Percentiles rank a stretch among this genome's conserved stretches.
Conservation (phyloP, 1,140 invertebrate species). For the Akabosia matsudoensis region DNA sequence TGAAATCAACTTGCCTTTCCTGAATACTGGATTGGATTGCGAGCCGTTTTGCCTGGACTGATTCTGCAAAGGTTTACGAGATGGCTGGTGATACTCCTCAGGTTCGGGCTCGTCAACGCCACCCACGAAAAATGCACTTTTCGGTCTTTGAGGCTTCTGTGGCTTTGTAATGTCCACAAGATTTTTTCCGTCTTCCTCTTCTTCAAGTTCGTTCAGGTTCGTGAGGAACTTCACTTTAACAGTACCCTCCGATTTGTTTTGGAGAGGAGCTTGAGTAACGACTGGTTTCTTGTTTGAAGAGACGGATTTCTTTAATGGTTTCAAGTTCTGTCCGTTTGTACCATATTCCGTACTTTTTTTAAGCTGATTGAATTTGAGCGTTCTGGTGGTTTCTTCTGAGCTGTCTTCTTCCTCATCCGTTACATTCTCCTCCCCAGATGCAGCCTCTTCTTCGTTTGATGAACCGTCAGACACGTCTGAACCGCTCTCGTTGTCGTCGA, state of each 20-base stretch:
- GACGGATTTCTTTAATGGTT: not conserved
- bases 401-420: not conserved
- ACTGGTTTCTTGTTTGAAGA: not conserved
- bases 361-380: not conserved
- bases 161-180: not conserved
- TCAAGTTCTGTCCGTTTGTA: too few species aligned
- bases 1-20: slow-evolving; percentile 31
- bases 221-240: slow-evolving; percentile 36
- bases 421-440: not conserved
- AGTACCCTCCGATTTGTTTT: slow-evolving; percentile 37
- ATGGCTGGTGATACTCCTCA: not conserved
- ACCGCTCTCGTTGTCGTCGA: slow-evolving; percentile 7
- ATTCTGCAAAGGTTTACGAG: not conserved
- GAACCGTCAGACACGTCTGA: not conserved
- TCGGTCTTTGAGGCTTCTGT: slow-evolving; percentile 14
- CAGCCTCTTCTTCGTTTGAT: not conserved
- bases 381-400: not conserved
- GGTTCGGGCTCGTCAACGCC: slow-evolving; percentile 34
- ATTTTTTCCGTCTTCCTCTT: not conserved
- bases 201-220: slow-evolving; percentile 34
- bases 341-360: not conserved
- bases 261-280: not conserved
- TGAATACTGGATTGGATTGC: slow-evolving; percentile 21
- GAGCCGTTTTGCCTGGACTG: not conserved
- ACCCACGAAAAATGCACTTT: slow-evolving; percentile 46